These are phyloP conservation scores for Babylonia areolata DNA, from an alignment of 1,140 invertebrate genomes.

Conservation along the genomic window DNA sequence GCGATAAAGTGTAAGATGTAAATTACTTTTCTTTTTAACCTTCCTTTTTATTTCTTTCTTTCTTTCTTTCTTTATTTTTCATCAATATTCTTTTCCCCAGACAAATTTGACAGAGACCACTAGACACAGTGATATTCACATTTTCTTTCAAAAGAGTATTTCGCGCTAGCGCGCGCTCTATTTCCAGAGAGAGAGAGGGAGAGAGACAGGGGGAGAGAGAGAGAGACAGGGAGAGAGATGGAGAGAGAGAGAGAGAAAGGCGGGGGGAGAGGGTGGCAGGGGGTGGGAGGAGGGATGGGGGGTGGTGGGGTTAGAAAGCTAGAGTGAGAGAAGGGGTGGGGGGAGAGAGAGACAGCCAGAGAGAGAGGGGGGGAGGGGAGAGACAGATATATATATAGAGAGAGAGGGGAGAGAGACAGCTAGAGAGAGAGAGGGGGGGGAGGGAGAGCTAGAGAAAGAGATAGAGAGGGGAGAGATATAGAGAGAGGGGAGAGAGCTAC, in stretches of 20 bases:
- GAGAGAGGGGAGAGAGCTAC: not conserved
- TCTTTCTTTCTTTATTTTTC: too few species aligned
- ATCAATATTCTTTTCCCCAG: too few species aligned
- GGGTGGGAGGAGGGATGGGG: too few species aligned
- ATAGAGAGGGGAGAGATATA: not conserved
- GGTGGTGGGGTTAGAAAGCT: too few species aligned
- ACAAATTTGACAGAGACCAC: too few species aligned
- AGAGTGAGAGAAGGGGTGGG: not conserved
- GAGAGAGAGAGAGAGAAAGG: not conserved
- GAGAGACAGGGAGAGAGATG: not conserved
- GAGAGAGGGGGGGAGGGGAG: not conserved
- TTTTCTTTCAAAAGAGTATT: too few species aligned
- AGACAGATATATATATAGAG: not conserved
- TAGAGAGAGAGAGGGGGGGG: not conserved
- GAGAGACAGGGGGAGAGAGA: not conserved
- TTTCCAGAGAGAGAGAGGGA: not conserved
- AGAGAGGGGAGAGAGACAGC: not conserved
- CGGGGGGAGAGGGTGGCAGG: not conserved
- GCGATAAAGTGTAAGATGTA: too few species aligned
- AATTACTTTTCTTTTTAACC: too few species aligned
- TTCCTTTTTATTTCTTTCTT: too few species aligned
- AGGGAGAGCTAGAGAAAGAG: not conserved
- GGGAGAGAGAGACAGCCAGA: not conserved
- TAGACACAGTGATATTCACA: too few species aligned
- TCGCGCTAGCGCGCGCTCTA: too few species aligned